Percentiles rank a stretch among this genome's conserved stretches.
phyloP scores from a whole-genome alignment of 2,888 invertebrate genomes.

The Phragmatobia fuliginosa region DNA sequence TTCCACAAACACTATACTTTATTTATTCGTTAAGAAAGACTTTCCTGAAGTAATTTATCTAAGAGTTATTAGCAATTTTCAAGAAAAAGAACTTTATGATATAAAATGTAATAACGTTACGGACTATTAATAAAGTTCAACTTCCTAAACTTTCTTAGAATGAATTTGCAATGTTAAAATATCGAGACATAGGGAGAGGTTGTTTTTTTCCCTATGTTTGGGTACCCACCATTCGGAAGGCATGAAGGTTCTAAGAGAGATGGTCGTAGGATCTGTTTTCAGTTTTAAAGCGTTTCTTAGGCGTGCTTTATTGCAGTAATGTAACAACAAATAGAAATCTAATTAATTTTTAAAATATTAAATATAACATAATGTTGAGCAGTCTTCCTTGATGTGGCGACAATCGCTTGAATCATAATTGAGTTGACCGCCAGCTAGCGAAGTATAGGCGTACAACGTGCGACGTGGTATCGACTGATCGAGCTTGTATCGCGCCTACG shows the following conservation, averaged over 20 bases:
- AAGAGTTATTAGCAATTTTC: not conserved
- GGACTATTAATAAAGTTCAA: not conserved
- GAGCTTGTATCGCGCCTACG: not conserved
- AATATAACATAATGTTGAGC: not conserved
- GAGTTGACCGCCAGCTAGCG: not conserved
- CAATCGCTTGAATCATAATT: not conserved
- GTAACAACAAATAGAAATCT: not conserved
- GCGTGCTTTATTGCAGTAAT: not conserved
- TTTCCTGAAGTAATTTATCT: not conserved
- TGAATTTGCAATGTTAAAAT: not conserved
- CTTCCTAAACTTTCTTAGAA: not conserved
- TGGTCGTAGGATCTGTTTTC: not conserved
- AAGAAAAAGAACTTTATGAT: not conserved
- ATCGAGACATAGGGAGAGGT: not conserved
- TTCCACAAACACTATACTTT: constrained; percentile 14
- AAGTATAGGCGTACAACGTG: not conserved
- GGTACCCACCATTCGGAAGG: not conserved
- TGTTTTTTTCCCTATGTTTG: not conserved
- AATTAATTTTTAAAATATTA: not conserved
- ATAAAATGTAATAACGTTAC: not conserved
- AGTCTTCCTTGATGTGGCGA: not conserved
- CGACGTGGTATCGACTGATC: not conserved
- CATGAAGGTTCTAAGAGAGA: not conserved
- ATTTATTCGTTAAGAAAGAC: not conserved
- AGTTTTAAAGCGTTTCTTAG: not conserved